Conservation (phyloP, 2,113 vertebrate species). For the Sisor rabdophorus region DNA sequence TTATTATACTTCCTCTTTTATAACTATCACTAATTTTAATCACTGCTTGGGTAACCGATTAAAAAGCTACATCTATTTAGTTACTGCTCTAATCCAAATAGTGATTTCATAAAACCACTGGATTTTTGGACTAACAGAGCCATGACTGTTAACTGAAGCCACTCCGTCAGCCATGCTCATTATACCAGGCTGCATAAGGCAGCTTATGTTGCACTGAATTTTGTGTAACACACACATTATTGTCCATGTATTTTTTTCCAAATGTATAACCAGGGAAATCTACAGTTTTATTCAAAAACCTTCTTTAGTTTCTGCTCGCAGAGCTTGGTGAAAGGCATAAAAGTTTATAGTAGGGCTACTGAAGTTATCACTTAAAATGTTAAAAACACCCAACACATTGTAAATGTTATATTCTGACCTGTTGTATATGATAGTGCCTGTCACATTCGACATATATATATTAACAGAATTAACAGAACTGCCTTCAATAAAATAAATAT, state of each 20-base stretch:
- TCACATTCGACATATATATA: too few species aligned
- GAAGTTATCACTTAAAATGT: too few species aligned
- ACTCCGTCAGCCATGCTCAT: slow-evolving; percentile 14
- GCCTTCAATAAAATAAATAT: too few species aligned
- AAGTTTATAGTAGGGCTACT: not conserved
- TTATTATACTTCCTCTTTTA: not conserved
- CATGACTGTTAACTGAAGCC: slow-evolving; percentile 13
- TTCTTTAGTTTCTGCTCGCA: not conserved
- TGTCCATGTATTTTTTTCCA: slow-evolving; percentile 12
- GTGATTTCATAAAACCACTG: slow-evolving; percentile 5
- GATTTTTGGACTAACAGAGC: slow-evolving; percentile 2
- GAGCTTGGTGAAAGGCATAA: not conserved
- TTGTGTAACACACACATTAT: slow-evolving; percentile 3
- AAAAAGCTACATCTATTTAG: not conserved
- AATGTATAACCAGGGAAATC: slow-evolving; percentile 13
- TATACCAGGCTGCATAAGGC: slow-evolving; percentile 25
- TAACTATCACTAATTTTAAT: not conserved
- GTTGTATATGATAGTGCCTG: too few species aligned
- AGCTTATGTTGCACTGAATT: not conserved
- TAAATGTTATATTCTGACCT: too few species aligned
- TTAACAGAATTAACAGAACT: too few species aligned
- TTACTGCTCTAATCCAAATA: not conserved
- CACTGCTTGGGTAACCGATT: too few species aligned
- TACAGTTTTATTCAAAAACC: not conserved
- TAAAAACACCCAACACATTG: too few species aligned